Conservation (phyloP, 1,140 invertebrate species). For the Melipona quadrifasciata region DNA sequence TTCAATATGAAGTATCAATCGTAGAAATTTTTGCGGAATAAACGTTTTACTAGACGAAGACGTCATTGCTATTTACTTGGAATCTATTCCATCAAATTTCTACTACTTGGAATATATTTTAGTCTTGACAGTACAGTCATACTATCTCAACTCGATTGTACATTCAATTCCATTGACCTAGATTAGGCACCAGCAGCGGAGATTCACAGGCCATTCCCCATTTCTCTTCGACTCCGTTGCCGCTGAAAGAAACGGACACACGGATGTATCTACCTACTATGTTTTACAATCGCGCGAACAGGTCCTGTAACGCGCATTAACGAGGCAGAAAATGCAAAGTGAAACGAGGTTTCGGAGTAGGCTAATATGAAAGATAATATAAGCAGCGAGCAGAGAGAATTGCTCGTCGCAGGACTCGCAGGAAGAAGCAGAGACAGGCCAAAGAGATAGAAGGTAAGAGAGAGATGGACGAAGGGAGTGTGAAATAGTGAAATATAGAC, state of each 20-base stretch:
- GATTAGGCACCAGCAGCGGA: constrained; percentile 63
- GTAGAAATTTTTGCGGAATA: not conserved
- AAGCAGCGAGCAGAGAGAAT: not conserved
- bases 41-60: too few relatives aligned
- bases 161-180: constrained; percentile 71
- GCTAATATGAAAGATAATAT: constrained; percentile 21
- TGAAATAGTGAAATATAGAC: not conserved
- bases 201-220: constrained; percentile 43
- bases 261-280: not conserved
- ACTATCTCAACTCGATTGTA: constrained; percentile 47
- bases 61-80: not conserved
- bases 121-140: constrained; percentile 3
- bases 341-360: not conserved
- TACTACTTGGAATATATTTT: not conserved
- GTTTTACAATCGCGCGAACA: constrained; percentile 18
- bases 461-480: not conserved
- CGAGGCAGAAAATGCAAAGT: constrained; percentile 1
- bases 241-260: not conserved
- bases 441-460: not conserved
- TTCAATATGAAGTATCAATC: not conserved
- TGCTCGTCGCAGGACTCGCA: constrained; percentile 6
- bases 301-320: constrained; percentile 7
- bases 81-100: not conserved
- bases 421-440: not conserved
- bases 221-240: not conserved